These are phyloP conservation scores for Lacanobia wlatinum DNA, from an alignment of 2,888 invertebrate species.

Conservation along the genomic window DNA sequence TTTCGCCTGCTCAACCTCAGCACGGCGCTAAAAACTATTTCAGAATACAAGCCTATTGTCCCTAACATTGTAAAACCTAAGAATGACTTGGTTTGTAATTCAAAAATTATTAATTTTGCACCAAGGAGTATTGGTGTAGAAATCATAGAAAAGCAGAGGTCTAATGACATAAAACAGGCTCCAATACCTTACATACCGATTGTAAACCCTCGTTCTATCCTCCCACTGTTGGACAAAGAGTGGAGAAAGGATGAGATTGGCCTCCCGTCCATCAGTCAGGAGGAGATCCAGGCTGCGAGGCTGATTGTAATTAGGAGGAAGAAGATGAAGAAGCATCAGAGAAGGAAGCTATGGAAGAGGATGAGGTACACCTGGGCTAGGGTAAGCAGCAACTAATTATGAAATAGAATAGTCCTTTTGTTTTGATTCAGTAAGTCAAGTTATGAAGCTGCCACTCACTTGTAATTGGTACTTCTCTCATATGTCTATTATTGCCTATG, in stretches of 20 bases:
- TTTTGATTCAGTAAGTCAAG: too few relatives aligned
- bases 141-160: constrained; percentile 75
- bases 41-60: constrained; percentile 76
- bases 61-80: constrained; percentile 64
- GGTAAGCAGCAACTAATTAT: constrained; percentile 73
- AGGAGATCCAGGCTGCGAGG: constrained; percentile 93
- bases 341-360: constrained; percentile 94
- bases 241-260: constrained; percentile 87
- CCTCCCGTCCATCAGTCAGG: constrained; percentile 82
- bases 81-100: constrained; percentile 66
- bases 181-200: constrained; percentile 85
- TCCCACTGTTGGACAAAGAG: constrained; percentile 83
- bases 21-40: constrained; percentile 77
- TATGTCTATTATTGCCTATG: too few relatives aligned
- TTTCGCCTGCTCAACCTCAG: constrained; percentile 82
- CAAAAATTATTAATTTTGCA: constrained; percentile 74
- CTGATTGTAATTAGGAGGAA: constrained; percentile 94
- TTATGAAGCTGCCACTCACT: too few relatives aligned
- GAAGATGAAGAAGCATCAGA: constrained; percentile 97
- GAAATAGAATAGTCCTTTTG: too few relatives aligned
- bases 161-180: constrained; percentile 77
- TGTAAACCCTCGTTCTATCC: constrained; percentile 84
- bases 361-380: constrained; percentile 95
- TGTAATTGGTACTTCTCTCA: too few relatives aligned
- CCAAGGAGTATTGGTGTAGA: constrained; percentile 82